A percentile compares a stretch with the other conserved stretches of the same genome.
phyloP scores from a whole-genome alignment of 2,113 vertebrate species.

The Chlorodrepanis virens region DNA sequence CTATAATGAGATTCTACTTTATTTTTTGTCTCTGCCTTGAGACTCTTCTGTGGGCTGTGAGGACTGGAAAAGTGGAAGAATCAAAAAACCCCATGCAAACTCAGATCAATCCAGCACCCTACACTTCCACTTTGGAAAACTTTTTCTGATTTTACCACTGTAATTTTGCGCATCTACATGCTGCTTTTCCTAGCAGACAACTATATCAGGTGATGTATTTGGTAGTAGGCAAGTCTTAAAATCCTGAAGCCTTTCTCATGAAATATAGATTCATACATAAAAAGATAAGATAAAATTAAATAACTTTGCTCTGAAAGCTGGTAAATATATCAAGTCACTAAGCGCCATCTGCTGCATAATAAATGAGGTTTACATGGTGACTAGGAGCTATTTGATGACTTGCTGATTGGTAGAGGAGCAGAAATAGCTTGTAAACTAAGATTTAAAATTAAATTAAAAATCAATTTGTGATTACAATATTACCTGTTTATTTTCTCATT shows the following conservation, averaged over 20 bases:
- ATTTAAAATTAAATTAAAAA: conserved; percentile 20
- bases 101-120: background rate
- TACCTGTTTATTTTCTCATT: conserved; percentile 31
- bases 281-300: conserved; percentile 38
- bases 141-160: conserved; percentile 46
- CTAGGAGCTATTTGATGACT: background rate
- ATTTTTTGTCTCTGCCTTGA: conserved; percentile 66
- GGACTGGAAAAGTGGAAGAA: conserved; percentile 70
- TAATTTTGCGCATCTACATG: conserved; percentile 48
- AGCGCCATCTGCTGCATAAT: background rate
- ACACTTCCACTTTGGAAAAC: conserved; percentile 53
- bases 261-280: conserved; percentile 30
- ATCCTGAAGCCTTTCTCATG: background rate
- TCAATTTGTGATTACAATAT: background rate
- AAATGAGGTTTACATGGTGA: background rate
- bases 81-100: conserved; percentile 53
- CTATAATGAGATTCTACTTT: conserved; percentile 48
- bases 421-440: conserved; percentile 18
- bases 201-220: conserved; percentile 61
- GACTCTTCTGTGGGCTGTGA: conserved; percentile 69
- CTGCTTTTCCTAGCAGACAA: conserved; percentile 58
- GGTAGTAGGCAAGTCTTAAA: background rate
- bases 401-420: conserved; percentile 35
- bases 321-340: conserved; percentile 28
- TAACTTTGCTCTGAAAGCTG: conserved; percentile 41